phyloP scores from a whole-genome alignment of 2,113 vertebrate genomes.

The Megaptera novaeangliae region DNA sequence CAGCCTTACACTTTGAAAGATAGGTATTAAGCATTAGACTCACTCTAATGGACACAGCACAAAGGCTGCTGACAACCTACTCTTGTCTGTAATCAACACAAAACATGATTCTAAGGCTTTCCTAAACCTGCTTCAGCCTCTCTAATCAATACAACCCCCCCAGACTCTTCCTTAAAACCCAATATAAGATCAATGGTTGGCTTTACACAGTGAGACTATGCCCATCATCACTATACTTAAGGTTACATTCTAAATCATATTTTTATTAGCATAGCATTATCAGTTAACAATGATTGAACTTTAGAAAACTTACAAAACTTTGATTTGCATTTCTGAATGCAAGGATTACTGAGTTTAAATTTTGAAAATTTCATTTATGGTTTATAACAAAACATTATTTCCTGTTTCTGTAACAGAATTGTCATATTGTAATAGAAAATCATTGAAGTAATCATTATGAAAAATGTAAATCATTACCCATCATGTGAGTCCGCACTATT shows the following conservation, averaged over 20 bases:
- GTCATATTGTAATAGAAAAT: neutral
- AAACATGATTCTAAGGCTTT: neutral
- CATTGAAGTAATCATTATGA: neutral
- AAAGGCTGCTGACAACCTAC: neutral
- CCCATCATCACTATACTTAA: neutral
- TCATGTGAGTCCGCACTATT: neutral
- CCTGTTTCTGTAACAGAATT: neutral
- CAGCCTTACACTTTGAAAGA: neutral
- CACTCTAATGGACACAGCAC: neutral
- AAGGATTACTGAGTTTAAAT: neutral
- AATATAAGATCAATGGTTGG: neutral
- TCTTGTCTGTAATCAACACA: neutral
- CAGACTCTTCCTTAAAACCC: neutral
- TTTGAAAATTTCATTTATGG: neutral
- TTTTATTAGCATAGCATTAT: neutral
- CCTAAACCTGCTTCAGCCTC: neutral
- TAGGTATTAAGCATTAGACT: neutral
- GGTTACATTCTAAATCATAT: neutral
- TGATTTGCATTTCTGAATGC: neutral
- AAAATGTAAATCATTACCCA: neutral
- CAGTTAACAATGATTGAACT: neutral
- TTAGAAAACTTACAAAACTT: neutral
- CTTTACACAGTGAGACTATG: neutral
- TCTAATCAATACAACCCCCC: neutral
- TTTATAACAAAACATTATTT: neutral